Base-by-base conservation (phyloP, 2,888 invertebrate species). In the Acleris laterana region DNA sequence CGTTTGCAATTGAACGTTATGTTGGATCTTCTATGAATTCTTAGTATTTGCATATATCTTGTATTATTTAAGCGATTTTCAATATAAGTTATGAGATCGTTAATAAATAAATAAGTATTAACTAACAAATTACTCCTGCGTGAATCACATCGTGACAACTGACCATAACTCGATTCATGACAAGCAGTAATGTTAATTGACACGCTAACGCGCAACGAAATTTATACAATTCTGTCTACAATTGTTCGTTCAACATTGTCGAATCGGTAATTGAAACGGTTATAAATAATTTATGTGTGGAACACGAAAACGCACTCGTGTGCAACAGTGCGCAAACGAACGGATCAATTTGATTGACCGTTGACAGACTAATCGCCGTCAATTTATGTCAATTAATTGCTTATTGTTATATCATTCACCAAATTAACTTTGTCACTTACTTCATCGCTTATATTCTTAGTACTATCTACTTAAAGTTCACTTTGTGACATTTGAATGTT, bases 381-480 rank as follows among this genome's bases (percentile, higher is more conserved):
- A 84, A 83, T 83, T 78, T 80, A 81, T 83, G 81, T 81, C 82
- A 85, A 85, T 87, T 85, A 85, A 84, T 84, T 82, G 78, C 70
- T 77, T 76, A 75, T 79, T 82, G 82, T 79, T 78, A 77, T 28
- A 60, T 22, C 46, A 44, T 52, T 20, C 20, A 52, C 69, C 32
- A 51, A 49, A 7, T 50, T 62, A 46, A 38, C 9, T 19, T 49
- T 62, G 32, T 49, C 22, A 16, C 16, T 19, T 7, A 17, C n/a
- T 20, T 19, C 22, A 62, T 5, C 17, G 11, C 3, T 2, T 32
- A 4, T 3, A 25, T 19, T 28, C 52, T 52, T 57, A 57, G 7
- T 5, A 0, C 11, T 13, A 13, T 48, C 1, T 0, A 1, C 19
- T 42, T 48, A 57, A 57, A 25, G 13, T 25, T 19, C 19, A 57